Conservation (phyloP, 1,140 invertebrate species). For the Pachypeltis micranthus region DNA sequence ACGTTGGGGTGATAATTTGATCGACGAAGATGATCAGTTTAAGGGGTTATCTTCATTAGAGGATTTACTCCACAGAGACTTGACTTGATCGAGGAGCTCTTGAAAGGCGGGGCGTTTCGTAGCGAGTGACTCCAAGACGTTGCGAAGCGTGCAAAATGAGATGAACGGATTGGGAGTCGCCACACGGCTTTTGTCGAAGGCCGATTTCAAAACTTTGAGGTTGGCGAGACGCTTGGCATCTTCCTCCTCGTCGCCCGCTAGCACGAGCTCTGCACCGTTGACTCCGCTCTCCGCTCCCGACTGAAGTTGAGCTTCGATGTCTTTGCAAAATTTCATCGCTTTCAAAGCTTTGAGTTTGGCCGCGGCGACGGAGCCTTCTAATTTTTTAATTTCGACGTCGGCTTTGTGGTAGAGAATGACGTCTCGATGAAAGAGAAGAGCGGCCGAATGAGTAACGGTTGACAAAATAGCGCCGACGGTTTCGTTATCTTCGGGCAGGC, state of each 20-base stretch:
- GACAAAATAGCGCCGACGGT: not conserved
- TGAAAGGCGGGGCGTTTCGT: not conserved
- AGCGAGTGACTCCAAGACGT: not conserved
- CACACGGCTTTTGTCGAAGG: conserved; percentile 12
- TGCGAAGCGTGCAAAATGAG: conserved; percentile 2
- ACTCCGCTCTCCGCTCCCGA: not conserved
- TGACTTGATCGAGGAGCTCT: not conserved
- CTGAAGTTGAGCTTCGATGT: conserved; percentile 11
- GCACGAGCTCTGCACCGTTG: not conserved
- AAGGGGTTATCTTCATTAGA: not conserved
- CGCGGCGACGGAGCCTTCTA: conserved; percentile 10
- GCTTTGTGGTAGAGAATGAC: conserved; percentile 11
- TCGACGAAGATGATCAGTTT: too few relatives aligned
- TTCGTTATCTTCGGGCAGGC: not conserved
- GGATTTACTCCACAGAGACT: not conserved
- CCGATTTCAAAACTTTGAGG: conserved; percentile 7
- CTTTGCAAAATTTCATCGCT: conserved; percentile 17
- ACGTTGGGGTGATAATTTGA: too few relatives aligned
- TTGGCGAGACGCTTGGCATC: not conserved
- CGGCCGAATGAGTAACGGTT: conserved; percentile 9
- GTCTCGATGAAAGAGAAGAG: conserved; percentile 9
- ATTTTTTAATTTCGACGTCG: conserved; percentile 13
- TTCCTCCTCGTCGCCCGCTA: not conserved
- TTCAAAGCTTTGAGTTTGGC: conserved; percentile 9
- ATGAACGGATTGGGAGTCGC: conserved; percentile 13